Evolutionary conservation across 2,888 invertebrate species (phyloP), one percentile per base, ranked within the genome.

Genomic region (Drosophila anomalata): DNA sequence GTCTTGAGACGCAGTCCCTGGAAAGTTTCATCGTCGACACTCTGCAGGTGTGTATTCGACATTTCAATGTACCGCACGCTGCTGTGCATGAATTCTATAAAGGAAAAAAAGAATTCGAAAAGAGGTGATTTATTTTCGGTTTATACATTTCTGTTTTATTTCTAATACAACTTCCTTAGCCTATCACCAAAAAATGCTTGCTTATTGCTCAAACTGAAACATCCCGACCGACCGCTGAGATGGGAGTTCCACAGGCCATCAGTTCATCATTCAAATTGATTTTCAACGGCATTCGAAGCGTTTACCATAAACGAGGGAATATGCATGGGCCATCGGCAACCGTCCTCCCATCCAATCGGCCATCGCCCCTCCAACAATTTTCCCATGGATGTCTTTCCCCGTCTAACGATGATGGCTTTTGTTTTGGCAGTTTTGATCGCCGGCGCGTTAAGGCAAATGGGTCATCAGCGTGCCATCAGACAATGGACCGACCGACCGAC

Each of bases 21-120:
- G 88, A 96, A 93, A 71, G 96, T 95, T 90, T 96, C 96, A 88
- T 96, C 95, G 84, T 97, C 95, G 87, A 97, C 93, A 79, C 95
- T 94, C 92, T 96, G 95, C 90, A 96, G 93, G 87, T 95, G 95
- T 70, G 96, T 96, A 91, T 95, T 96, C 78, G 96, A 95, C 90
- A 97, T 95, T 92, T 97, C 97, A 92, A 97, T 93, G 90, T 96
- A 96, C 73, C 95, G 95, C 84, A 97, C 94, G 84, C 95, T 95
- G 92, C 95, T 95, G 89, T 95, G 94, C 61, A 96, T 95, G 91
- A 96, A 94, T 92, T 96, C 97, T 97, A 94, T 55, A 94, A 42
- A 44, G 5, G 4, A n/a, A 8, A 24, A 44, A 20, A 12, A 12
- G 2, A 20, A 31, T 29, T 29, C 22, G 5, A 4, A 24, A 24